Percentiles rank a stretch among this genome's conserved stretches.
These are phyloP conservation scores for Alces alces DNA, from an alignment of 2,113 vertebrate genomes.

Conservation along the genomic window DNA sequence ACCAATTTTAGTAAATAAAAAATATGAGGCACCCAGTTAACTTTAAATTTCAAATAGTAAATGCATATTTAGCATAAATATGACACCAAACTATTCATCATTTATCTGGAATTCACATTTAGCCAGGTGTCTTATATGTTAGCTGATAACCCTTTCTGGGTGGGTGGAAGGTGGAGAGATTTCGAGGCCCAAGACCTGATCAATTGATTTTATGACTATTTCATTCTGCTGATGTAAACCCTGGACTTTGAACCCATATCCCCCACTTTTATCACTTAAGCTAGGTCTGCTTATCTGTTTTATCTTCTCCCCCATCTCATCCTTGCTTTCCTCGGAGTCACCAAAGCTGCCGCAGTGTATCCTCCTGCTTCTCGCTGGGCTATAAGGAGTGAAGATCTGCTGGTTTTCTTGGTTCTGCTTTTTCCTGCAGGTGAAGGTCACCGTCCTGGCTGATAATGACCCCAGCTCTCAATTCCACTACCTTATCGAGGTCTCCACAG, in stretches of 20 bases:
- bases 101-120: not conserved
- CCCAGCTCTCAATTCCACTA: conserved; percentile 81
- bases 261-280: not conserved
- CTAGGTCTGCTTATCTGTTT: not conserved
- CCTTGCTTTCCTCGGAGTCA: not conserved
- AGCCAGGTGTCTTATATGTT: not conserved
- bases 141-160: no score
- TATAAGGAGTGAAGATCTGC: no score
- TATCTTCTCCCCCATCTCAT: no score
- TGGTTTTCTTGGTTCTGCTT: not conserved
- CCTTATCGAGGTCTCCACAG: conserved; percentile 84
- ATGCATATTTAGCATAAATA: not conserved
- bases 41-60: not conserved
- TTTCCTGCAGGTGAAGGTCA: conserved; percentile 82
- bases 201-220: not conserved
- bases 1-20: not conserved
- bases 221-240: not conserved
- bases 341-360: rapidly evolving
- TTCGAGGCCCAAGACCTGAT: not conserved
- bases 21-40: not conserved
- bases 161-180: not conserved
- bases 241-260: not conserved
- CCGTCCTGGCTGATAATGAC: conserved; percentile 84
- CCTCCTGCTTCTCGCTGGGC: not conserved
- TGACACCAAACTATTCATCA: not conserved